These are phyloP conservation scores for Sicus ferrugineus DNA, from an alignment of 2,888 invertebrate species.

Conservation along the genomic window DNA sequence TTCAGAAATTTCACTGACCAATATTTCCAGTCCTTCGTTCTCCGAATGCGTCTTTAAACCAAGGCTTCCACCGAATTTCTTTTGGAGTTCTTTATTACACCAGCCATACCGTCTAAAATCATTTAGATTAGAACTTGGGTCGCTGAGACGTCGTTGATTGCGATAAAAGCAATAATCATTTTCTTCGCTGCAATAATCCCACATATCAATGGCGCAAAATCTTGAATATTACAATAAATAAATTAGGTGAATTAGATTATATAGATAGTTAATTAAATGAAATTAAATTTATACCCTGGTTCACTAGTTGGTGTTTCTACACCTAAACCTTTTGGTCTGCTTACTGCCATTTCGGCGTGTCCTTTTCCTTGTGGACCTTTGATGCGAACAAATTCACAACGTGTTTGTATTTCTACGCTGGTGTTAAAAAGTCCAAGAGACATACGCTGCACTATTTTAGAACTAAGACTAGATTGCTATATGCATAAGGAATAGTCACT, in stretches of 20 bases:
- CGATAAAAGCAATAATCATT: constrained; percentile 85
- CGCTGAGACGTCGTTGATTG: constrained; percentile 82
- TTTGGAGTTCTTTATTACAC: constrained; percentile 51
- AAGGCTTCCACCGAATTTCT: constrained; percentile 68
- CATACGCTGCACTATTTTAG: constrained; percentile 95
- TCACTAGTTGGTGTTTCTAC: constrained; percentile 95
- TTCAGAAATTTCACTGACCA: constrained; percentile 85
- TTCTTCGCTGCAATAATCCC: constrained; percentile 92
- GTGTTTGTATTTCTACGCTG: constrained; percentile 74
- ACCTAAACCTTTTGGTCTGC: constrained; percentile 90
- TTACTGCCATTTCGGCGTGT: constrained; percentile 97
- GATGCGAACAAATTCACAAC: constrained; percentile 98
- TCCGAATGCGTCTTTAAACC: constrained; percentile 87
- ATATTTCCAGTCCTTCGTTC: constrained; percentile 88
- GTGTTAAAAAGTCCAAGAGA: constrained; percentile 88
- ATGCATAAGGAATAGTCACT: not conserved
- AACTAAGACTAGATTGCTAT: constrained; percentile 88
- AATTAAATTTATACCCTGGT: constrained; percentile 68
- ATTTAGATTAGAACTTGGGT: constrained; percentile 90
- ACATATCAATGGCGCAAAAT: constrained; percentile 83
- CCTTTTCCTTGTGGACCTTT: constrained; percentile 96
- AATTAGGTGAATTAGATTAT: not conserved
- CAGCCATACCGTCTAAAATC: constrained; percentile 85
- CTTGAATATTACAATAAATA: constrained; percentile 38
- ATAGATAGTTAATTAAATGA: not conserved